phyloP scores from a whole-genome alignment of 30 jellyfish, hydroid and myxozoan genomes.

The Hydra vulgaris region DNA sequence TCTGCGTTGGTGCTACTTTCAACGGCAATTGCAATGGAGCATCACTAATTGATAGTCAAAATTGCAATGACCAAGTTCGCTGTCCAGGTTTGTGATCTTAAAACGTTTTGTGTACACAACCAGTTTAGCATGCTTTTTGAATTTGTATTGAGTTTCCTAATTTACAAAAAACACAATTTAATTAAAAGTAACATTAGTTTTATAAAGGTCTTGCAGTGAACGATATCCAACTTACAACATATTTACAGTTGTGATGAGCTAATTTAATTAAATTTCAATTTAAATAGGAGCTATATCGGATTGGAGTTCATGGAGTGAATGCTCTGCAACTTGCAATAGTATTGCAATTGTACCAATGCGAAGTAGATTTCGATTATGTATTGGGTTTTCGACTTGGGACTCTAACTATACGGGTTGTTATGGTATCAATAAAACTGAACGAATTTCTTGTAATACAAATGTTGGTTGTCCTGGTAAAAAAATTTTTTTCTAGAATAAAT shows the following conservation, averaged over 20 bases:
- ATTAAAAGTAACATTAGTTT: too few species aligned
- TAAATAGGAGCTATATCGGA: neutral
- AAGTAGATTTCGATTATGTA: neutral
- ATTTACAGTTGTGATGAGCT: too few species aligned
- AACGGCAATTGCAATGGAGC: constrained; percentile 7
- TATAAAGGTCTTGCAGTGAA: too few species aligned
- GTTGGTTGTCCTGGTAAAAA: neutral
- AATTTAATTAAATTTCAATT: too few species aligned
- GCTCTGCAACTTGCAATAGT: neutral
- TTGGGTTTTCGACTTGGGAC: neutral
- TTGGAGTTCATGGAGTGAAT: neutral
- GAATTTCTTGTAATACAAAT: neutral
- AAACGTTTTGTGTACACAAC: neutral
- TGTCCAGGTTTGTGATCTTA: constrained; percentile 18
- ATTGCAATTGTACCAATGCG: neutral
- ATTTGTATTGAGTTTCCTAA: neutral
- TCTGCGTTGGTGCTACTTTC: neutral
- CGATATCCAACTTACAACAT: too few species aligned
- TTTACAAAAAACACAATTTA: neutral
- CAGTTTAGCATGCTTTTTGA: neutral
- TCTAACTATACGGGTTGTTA: neutral
- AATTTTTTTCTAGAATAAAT: too few species aligned
- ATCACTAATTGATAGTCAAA: neutral
- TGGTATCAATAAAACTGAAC: neutral
- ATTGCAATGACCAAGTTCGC: constrained; percentile 4